A percentile compares a stretch with the other conserved stretches of the same genome.
Conservation (phyloP, 2,888 invertebrate species). For the Dorcus hopei region DNA sequence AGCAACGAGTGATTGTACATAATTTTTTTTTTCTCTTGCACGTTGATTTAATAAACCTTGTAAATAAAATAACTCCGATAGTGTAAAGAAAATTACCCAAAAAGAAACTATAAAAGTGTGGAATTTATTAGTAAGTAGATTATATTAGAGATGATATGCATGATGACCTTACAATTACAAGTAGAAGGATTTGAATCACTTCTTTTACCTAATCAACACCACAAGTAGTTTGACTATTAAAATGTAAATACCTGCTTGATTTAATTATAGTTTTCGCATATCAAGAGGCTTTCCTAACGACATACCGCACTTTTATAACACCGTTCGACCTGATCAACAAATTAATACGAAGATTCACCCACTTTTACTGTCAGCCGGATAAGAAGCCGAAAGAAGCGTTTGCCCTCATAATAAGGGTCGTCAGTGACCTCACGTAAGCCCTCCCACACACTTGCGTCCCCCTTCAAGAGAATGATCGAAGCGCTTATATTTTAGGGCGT, state of each 20-base stretch:
- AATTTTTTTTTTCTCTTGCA: too few relatives aligned
- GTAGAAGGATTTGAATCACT: too few relatives aligned
- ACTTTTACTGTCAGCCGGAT: conserved; percentile 69
- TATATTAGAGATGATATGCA: too few relatives aligned
- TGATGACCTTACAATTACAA: too few relatives aligned
- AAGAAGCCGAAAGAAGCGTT: conserved; percentile 84
- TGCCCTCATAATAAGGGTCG: conserved; percentile 88
- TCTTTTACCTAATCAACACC: too few relatives aligned
- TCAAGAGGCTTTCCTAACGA: conserved; percentile 97
- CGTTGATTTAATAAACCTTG: too few relatives aligned
- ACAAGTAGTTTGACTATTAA: too few relatives aligned
- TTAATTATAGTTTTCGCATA: conserved; percentile 76
- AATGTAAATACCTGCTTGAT: conserved; percentile 13
- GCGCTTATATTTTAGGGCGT: conserved; percentile 58
- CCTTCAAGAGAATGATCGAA: not conserved
- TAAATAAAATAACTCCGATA: too few relatives aligned
- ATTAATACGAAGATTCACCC: conserved; percentile 74
- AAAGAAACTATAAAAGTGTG: too few relatives aligned
- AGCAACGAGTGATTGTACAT: too few relatives aligned
- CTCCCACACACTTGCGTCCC: not conserved
- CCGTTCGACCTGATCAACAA: conserved; percentile 84
- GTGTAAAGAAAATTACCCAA: too few relatives aligned
- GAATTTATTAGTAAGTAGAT: too few relatives aligned
- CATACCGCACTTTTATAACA: conserved; percentile 92
- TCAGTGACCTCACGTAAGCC: conserved; percentile 93